Evolutionary conservation across 1,140 invertebrate species (phyloP).

Genomic region (Ladona fulva): DNA sequence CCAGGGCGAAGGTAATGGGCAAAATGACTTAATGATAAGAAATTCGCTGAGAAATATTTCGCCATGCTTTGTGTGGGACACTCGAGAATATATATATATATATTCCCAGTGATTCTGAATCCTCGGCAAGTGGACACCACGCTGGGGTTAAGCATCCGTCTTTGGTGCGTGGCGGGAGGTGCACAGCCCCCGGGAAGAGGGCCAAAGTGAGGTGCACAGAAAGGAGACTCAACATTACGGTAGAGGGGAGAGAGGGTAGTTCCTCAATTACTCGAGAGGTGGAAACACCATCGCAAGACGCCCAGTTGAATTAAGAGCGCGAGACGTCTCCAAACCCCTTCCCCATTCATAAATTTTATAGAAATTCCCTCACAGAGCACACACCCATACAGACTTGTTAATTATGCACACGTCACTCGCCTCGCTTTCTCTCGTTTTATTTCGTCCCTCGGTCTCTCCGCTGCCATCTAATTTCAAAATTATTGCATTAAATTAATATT

Average conservation of each 20-base stretch:
- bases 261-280: background rate
- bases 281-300: background rate
- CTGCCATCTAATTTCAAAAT: background rate
- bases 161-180: no score
- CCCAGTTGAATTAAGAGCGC: background rate
- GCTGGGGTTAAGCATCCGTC: no score
- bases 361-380: background rate
- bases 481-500: slow-evolving; percentile 11
- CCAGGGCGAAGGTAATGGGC: no score
- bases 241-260: background rate
- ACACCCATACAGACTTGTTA: slow-evolving; percentile 9
- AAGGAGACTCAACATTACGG: background rate
- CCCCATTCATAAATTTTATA: slow-evolving; percentile 1
- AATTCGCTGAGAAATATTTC: no score
- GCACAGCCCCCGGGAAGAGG: no score
- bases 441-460: background rate
- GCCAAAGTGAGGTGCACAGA: no score
- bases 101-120: no score
- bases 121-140: no score
- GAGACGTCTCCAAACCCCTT: background rate
- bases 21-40: no score
- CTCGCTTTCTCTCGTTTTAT: background rate
- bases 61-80: no score
- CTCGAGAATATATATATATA: no score
- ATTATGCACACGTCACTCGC: background rate